phyloP scores from a whole-genome alignment of 2,113 vertebrate genomes.

The Carassius auratus region DNA sequence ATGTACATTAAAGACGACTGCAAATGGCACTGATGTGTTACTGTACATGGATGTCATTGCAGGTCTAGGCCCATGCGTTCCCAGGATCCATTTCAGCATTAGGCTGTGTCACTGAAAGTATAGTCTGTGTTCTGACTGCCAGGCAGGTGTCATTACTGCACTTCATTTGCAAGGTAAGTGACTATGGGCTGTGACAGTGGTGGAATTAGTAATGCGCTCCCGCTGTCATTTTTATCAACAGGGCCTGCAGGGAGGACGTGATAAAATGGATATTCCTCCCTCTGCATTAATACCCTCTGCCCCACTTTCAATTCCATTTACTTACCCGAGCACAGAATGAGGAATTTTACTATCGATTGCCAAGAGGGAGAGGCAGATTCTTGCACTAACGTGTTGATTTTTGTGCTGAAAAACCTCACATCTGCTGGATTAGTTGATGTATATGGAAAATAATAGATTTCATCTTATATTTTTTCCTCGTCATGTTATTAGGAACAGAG shows the following conservation, averaged over 20 bases:
- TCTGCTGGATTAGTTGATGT: not conserved
- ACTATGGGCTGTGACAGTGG: constrained; percentile 86
- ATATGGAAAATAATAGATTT: not conserved
- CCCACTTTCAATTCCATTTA: constrained; percentile 85
- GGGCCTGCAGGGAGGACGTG: constrained; percentile 87
- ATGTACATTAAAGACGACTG: not conserved
- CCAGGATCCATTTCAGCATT: constrained; percentile 68
- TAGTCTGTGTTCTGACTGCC: constrained; percentile 78
- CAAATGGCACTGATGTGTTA: not conserved
- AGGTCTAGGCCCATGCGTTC: constrained; percentile 20
- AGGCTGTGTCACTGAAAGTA: constrained; percentile 68
- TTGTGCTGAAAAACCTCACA: constrained; percentile 19
- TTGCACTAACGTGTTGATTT: constrained; percentile 36
- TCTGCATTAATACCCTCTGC: constrained; percentile 82
- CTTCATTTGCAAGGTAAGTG: constrained; percentile 86
- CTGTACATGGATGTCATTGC: not conserved
- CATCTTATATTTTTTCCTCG: not conserved
- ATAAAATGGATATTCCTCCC: constrained; percentile 96
- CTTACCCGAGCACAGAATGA: constrained; percentile 56
- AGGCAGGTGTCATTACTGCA: constrained; percentile 83
- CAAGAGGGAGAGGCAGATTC: constrained; percentile 39
- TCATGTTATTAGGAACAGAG: not conserved
- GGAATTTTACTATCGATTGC: constrained; percentile 59
- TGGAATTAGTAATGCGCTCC: constrained; percentile 90
- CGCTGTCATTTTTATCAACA: constrained; percentile 90